Base-by-base conservation (phyloP, 2,888 invertebrate genomes). In the Isotomurus palustris region DNA sequence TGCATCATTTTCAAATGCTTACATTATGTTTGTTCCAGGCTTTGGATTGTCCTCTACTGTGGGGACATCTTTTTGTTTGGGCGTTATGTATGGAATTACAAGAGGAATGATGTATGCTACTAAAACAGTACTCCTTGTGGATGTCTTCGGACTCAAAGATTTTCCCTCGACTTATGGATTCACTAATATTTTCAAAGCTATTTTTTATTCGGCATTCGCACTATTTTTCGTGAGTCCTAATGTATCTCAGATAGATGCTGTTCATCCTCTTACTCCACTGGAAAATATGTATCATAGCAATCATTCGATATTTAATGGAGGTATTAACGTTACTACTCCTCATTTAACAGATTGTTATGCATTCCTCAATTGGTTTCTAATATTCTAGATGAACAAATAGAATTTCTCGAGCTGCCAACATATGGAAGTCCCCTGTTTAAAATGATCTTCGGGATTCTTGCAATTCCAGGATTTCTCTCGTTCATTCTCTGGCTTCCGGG, bases 101-200 rank as follows among this genome's bases (percentile, higher is more conserved):
- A 32, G 41, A 21, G 69, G 64, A 32, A 41, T 60, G 29, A 21
- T 65, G 8, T 24, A 52, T 17, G 58, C 59, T 3, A 65, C 64
- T 1, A 64, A 67, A 41, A 59, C 64, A 19, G 38, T 69, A 8
- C 60, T 69, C 59, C 62, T 67, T 47, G 59, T 58, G 28, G 69
- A 69, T 22, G 50, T 48, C 32, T 67, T 67, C 41, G 69, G 67
- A 14, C 56, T 58, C 12, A 43, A 63, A 4, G 51, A 58, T 22
- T 55, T 69, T 6, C 43, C 60, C 14, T 43, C 56, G n/a, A 56
- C 62, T 2, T 69, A 65, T 45, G 65, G 62, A 4, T 19, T 67
- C 21, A 14, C 64, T 2, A 58, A 64, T 32, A 2, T 57, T 4
- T 49, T 62, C 35, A 69, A 67, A 47, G 38, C 58, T 21, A 14